Percentiles rank a stretch among this genome's conserved stretches.
Conservation (phyloP, 2,113 vertebrate genomes). For the Cephalopholis sonnerati region DNA sequence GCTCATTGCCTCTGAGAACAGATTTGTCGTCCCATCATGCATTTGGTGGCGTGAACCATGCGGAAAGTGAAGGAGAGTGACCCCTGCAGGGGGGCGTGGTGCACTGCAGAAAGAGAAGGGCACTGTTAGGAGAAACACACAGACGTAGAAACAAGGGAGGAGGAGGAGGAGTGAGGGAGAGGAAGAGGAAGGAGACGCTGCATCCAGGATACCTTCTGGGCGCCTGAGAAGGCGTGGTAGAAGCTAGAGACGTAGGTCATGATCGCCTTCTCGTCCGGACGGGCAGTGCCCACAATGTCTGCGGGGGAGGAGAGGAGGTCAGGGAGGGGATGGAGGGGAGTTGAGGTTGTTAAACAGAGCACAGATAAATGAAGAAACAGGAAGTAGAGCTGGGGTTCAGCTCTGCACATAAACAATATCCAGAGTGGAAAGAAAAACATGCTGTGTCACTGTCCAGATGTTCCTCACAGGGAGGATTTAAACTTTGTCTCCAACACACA, state of each 20-base stretch:
- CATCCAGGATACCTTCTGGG: conserved; percentile 98
- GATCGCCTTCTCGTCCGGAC: conserved; percentile 99
- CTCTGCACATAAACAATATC: conserved; percentile 44
- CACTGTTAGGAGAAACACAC: conserved; percentile 85
- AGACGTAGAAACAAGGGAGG: conserved; percentile 71
- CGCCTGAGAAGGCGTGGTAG: conserved; percentile 99
- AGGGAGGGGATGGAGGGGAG: conserved; percentile 19
- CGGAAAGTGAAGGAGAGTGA: conserved; percentile 79
- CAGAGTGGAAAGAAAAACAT: conserved; percentile 28
- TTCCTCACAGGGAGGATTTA: background rate
- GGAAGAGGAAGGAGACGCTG: conserved; percentile 79
- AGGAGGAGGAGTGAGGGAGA: conserved; percentile 58
- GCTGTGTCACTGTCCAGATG: conserved; percentile 28
- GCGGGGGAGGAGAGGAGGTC: conserved; percentile 65
- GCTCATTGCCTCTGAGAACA: conserved; percentile 65
- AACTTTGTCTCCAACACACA: conserved; percentile 5
- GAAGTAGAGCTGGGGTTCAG: conserved; percentile 56
- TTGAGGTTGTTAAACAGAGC: conserved; percentile 61
- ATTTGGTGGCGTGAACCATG: conserved; percentile 85
- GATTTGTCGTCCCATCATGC: conserved; percentile 86
- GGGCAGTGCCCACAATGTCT: conserved; percentile 99
- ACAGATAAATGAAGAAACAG: conserved; percentile 62
- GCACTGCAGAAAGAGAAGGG: conserved; percentile 84
- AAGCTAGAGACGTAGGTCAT: conserved; percentile 99
- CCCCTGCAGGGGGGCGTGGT: conserved; percentile 63